Evolutionary conservation across 1,140 invertebrate species (phyloP).

Genomic region (Trachelipus rathkii): DNA sequence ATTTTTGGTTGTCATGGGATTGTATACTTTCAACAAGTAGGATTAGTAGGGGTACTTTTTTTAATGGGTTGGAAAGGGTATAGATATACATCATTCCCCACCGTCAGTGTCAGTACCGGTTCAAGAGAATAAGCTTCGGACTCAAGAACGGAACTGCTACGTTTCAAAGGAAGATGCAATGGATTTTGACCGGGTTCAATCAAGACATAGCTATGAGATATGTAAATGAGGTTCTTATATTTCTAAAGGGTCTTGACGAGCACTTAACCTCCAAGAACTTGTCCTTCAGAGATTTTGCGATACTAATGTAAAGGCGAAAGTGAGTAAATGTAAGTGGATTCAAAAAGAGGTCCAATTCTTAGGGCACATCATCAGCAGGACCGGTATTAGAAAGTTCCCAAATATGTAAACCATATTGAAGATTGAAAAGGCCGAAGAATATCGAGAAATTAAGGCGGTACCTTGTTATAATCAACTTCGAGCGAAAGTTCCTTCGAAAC

Average conservation of each 20-base stretch:
- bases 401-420: too few relatives aligned
- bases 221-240: not conserved
- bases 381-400: too few relatives aligned
- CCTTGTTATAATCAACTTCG: too few relatives aligned
- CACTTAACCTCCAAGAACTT: not conserved
- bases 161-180: conserved; percentile 7
- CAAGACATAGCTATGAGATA: not conserved
- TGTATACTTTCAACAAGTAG: not conserved
- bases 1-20: not conserved
- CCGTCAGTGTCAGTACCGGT: not conserved
- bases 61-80: not conserved
- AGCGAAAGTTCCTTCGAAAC: not conserved
- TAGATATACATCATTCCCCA: too few relatives aligned
- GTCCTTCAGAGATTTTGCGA: not conserved
- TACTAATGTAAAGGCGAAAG: not conserved
- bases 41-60: not conserved
- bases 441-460: too few relatives aligned
- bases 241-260: not conserved
- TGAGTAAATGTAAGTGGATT: not conserved
- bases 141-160: not conserved
- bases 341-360: not conserved
- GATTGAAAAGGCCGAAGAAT: too few relatives aligned
- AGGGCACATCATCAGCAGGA: too few relatives aligned
- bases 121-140: not conserved
- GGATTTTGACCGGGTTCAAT: not conserved